Percentiles rank a stretch among this genome's conserved stretches.
Evolutionary conservation across 2,797 vertebrate species (phyloP).

Genomic region (Danio jaintianensis): DNA sequence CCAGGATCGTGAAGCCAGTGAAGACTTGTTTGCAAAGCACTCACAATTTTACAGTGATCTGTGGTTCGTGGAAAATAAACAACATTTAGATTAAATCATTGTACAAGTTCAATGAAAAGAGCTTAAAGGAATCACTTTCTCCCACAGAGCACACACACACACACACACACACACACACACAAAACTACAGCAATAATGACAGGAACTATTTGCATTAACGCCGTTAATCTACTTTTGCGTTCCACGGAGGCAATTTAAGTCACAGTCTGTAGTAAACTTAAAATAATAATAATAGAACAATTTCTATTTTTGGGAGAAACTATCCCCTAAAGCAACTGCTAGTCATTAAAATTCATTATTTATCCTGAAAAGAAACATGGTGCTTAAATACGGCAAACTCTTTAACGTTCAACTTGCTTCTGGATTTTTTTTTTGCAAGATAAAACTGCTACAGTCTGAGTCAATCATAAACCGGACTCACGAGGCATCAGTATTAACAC

Average conservation of each 20-base stretch:
- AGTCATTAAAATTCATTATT: not conserved
- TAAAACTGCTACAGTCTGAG: not conserved
- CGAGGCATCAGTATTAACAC: too few relatives aligned
- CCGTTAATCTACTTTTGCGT: not conserved
- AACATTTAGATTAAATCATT: not conserved
- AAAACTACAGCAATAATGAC: too few relatives aligned
- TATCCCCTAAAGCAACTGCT: not conserved
- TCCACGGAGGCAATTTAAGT: not conserved
- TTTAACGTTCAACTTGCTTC: not conserved
- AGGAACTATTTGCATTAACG: not conserved
- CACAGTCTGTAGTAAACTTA: not conserved
- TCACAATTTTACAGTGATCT: conserved; percentile 55
- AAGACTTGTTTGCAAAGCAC: conserved; percentile 42
- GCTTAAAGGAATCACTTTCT: not conserved
- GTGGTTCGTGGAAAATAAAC: conserved; percentile 19
- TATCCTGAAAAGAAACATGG: not conserved
- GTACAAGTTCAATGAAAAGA: not conserved
- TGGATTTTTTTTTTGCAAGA: not conserved
- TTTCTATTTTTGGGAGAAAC: not conserved
- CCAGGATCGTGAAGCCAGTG: conserved; percentile 49
- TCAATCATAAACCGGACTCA: not conserved
- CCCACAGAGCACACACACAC: not conserved
- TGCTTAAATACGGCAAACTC: too few relatives aligned
- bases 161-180: too few relatives aligned
- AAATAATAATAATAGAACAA: too few relatives aligned